Evolutionary conservation across 2,888 invertebrate species (phyloP).

Genomic region (Drosophila demipolita): DNA sequence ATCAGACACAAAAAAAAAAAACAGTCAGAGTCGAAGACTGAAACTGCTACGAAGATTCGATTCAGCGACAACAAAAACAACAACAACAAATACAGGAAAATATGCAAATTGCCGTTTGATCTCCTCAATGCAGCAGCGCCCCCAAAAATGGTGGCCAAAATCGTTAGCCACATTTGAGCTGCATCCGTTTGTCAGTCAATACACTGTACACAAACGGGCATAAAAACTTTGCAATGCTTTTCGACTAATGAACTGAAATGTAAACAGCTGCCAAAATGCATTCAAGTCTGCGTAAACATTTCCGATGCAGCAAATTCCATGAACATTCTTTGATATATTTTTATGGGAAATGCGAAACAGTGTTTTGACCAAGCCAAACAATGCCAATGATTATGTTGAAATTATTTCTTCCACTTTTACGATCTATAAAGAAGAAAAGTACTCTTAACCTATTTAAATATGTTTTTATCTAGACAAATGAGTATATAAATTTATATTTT

Average conservation of each 20-base stretch:
- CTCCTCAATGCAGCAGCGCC: slow-evolving; percentile 40
- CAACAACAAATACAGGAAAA: slow-evolving; percentile 14
- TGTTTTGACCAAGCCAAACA: not conserved
- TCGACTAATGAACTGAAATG: not conserved
- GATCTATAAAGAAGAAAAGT: not conserved
- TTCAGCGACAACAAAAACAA: slow-evolving; percentile 14
- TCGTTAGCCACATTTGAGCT: slow-evolving; percentile 67
- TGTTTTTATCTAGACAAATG: not conserved
- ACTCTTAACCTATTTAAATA: not conserved
- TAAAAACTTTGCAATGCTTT: slow-evolving; percentile 5
- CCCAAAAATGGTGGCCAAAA: slow-evolving; percentile 73
- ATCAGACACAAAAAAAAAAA: slow-evolving; percentile 32
- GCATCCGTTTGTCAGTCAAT: slow-evolving; percentile 35
- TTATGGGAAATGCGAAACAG: not conserved
- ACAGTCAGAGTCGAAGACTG: slow-evolving; percentile 3
- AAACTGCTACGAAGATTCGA: slow-evolving; percentile 11
- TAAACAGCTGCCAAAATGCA: slow-evolving; percentile 1
- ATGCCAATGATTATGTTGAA: not conserved
- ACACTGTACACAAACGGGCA: not conserved
- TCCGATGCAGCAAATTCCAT: not conserved
- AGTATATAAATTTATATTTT: too few relatives aligned
- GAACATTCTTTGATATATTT: not conserved
- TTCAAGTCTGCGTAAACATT: not conserved
- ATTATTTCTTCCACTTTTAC: not conserved
- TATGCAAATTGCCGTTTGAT: slow-evolving; percentile 68